Conservation (phyloP, 1,140 invertebrate genomes). For the Rhopalosiphum padi region DNA sequence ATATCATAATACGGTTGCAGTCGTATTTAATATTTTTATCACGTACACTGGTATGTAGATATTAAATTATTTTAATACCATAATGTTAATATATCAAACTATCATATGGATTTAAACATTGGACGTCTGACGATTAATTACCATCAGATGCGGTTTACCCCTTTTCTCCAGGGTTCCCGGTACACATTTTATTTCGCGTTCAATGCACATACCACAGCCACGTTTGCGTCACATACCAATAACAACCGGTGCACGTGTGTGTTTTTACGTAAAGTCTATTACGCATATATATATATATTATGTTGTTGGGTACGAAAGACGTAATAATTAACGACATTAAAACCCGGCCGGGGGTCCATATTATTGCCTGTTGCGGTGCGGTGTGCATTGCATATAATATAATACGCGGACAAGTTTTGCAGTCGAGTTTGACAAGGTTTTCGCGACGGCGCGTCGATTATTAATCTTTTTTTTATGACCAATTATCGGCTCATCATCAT, state of each 20-base stretch:
- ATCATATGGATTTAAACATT: background rate
- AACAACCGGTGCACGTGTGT: constrained; percentile 6
- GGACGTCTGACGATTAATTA: background rate
- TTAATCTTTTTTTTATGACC: background rate
- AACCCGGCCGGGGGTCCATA: background rate
- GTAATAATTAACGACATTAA: constrained; percentile 29
- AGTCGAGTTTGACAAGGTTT: background rate
- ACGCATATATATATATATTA: background rate
- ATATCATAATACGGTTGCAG: background rate
- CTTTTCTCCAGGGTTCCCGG: background rate
- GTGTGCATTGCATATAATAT: background rate
- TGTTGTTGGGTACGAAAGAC: background rate
- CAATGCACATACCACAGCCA: background rate
- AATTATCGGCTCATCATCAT: background rate
- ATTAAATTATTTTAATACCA: background rate
- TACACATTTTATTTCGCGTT: background rate
- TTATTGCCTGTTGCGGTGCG: background rate
- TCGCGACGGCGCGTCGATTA: background rate
- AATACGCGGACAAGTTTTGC: background rate
- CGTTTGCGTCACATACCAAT: background rate
- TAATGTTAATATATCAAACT: background rate
- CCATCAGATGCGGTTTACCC: constrained; percentile 1
- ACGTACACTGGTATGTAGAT: background rate
- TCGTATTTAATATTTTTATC: background rate
- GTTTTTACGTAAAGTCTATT: background rate